A percentile compares a stretch with the other conserved stretches of the same genome.
These are phyloP conservation scores for Antennarius maculatus DNA, from an alignment of 2,797 vertebrate species.

Conservation along the genomic window DNA sequence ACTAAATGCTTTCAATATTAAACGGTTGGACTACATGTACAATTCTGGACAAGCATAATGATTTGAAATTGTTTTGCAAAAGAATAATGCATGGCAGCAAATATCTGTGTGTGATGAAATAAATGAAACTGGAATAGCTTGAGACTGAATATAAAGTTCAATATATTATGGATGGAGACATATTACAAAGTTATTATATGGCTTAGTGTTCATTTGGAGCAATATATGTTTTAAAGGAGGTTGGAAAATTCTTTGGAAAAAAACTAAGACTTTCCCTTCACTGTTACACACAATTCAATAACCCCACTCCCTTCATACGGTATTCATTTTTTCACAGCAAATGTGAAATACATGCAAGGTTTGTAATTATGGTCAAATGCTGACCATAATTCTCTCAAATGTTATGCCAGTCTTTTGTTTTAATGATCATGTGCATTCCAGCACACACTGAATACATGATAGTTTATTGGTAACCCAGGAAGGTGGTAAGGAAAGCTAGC, in stretches of 20 bases:
- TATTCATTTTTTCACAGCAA: constrained; percentile 66
- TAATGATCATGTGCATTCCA: constrained; percentile 42
- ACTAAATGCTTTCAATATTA: no score
- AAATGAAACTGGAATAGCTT: constrained; percentile 61
- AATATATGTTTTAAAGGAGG: constrained; percentile 79
- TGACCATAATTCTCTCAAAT: no score
- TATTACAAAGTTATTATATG: constrained; percentile 76
- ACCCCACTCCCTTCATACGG: constrained; percentile 37
- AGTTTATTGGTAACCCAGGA: constrained; percentile 30
- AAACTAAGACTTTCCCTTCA: constrained; percentile 72
- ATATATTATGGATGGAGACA: constrained; percentile 69
- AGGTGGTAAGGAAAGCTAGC: not conserved
- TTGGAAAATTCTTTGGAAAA: constrained; percentile 78
- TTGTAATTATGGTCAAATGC: constrained; percentile 71
- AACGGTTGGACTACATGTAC: not conserved
- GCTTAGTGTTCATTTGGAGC: constrained; percentile 74
- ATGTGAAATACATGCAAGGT: constrained; percentile 59
- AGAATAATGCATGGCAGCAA: constrained; percentile 50
- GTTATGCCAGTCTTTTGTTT: constrained; percentile 68
- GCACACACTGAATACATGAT: constrained; percentile 27
- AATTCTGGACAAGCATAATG: constrained; percentile 34
- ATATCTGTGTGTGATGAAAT: constrained; percentile 64
- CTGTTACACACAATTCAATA: constrained; percentile 61
- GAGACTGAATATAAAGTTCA: constrained; percentile 70
- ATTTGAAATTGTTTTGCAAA: constrained; percentile 54